Conservation (phyloP, 2,888 invertebrate genomes). For the Cheilosia grossa region DNA sequence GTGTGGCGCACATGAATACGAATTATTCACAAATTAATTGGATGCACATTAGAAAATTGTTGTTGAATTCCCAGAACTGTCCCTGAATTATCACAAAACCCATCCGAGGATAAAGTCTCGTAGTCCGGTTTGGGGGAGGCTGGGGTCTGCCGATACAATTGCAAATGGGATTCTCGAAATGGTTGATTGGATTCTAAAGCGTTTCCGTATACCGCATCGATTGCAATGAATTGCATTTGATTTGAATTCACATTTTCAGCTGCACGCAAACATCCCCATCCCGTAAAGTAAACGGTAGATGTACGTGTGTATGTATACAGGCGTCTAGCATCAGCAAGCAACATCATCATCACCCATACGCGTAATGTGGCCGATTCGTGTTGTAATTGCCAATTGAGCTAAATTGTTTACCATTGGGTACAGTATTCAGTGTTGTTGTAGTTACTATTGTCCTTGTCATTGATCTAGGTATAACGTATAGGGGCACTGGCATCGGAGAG, state of each 20-base stretch:
- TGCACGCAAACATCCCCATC: conserved; percentile 3
- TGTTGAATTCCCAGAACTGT: conserved; percentile 32
- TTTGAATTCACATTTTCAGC: conserved; percentile 50
- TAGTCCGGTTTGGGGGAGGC: conserved; percentile 5
- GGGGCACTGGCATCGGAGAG: conserved; percentile 41
- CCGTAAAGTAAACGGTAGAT: neutral
- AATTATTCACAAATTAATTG: conserved; percentile 55
- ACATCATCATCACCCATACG: conserved; percentile 31
- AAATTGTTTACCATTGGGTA: conserved; percentile 59
- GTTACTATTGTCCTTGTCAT: conserved; percentile 51
- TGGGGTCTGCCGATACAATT: conserved; percentile 39
- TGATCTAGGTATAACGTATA: conserved; percentile 19
- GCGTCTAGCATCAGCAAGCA: conserved; percentile 4
- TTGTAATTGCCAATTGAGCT: conserved; percentile 67
- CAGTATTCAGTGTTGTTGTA: conserved; percentile 2
- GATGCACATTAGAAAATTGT: conserved; percentile 55
- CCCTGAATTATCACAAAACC: conserved; percentile 16
- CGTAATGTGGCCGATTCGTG: conserved; percentile 32
- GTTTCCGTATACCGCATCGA: conserved; percentile 39
- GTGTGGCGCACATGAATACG: conserved; percentile 6
- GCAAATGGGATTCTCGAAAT: conserved; percentile 55
- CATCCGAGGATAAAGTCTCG: neutral
- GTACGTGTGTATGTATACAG: neutral
- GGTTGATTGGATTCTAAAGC: conserved; percentile 65
- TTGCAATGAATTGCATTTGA: conserved; percentile 65